These are phyloP conservation scores for Loris lydekkerianus DNA, from an alignment of 2,797 vertebrate genomes.

Conservation along the genomic window DNA sequence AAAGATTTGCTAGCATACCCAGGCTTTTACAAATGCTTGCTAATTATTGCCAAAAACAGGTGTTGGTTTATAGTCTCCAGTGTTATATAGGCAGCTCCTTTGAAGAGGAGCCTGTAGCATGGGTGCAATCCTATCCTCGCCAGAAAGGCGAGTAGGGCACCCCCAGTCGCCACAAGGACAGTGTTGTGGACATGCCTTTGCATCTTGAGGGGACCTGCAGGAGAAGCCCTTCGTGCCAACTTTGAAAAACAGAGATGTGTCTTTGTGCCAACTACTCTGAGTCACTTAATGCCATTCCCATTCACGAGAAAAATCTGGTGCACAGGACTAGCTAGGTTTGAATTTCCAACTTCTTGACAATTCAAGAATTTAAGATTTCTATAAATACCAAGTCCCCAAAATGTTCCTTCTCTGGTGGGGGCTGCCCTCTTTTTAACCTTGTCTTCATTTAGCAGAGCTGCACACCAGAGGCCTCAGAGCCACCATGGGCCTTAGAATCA, in stretches of 20 bases:
- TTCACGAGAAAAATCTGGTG: constrained; percentile 56
- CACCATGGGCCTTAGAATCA: background rate
- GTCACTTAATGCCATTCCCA: constrained; percentile 63
- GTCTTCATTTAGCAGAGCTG: background rate
- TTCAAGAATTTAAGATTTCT: constrained; percentile 31
- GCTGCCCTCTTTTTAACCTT: background rate
- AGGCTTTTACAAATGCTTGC: constrained; percentile 68
- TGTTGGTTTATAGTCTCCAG: constrained; percentile 44
- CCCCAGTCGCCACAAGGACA: too few species aligned
- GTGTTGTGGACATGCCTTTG: background rate
- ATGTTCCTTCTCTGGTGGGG: background rate
- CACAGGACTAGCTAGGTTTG: background rate
- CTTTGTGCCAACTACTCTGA: constrained; percentile 58
- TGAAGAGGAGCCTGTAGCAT: background rate
- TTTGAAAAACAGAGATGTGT: constrained; percentile 36
- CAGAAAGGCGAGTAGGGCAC: too few species aligned
- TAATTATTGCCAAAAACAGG: constrained; percentile 73
- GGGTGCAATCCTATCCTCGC: background rate
- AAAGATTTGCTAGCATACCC: constrained; percentile 51
- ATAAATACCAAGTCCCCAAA: constrained; percentile 32
- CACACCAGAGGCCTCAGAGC: background rate
- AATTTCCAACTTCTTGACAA: constrained; percentile 65
- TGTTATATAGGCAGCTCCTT: background rate
- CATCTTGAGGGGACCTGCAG: background rate
- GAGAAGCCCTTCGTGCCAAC: background rate